Evolutionary conservation across 2,888 invertebrate species (phyloP), one percentile per base, ranked within the genome.

Genomic region (Cryptus armator): DNA sequence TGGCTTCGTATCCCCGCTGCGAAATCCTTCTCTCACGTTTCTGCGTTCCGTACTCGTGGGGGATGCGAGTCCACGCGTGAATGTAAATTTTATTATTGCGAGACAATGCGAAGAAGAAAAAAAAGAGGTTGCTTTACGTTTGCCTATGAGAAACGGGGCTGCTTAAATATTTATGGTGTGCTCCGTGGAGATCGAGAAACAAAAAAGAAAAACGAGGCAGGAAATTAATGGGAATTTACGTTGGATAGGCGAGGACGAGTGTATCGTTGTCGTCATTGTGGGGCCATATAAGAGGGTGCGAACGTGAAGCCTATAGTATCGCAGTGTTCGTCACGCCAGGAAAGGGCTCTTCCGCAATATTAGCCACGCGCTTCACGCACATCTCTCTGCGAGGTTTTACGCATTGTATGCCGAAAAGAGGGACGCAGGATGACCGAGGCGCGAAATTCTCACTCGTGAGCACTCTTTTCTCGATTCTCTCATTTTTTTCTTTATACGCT

Each of bases 141-240:
- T 85, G 88, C 87, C 89, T 89, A 89, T 90, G 90, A 91, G 88
- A 89, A 90, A 91, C 88, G 90, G 86, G 46, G 77, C 80, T 87
- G 85, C 89, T 90, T 90, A 90, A 91, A 91, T 92, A 92, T 92
- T 91, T 91, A 91, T 90, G 90, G 89, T 86, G 88, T 86, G 87
- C 86, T 90, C 88, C 56, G 87, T 90, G 70, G 74, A 72, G 78
- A 84, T 75, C 82, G 76, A 76, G 72, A 62, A 48, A 72, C 53
- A 81, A 78, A 80, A 62, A 29, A 46, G 43, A 74, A 81, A 59
- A 16, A 37, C 24, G 71, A 24, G 51, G 74, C 75, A 89, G 89
- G 91, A 90, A 90, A 91, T 91, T 91, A 91, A 92, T 91, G 90
- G 91, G 88, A 88, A 91, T 90, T 89, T 88, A 89, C 89, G 90